Evolutionary conservation across 2,113 vertebrate species (phyloP).

Genomic region (Muntiacus muntjak): DNA sequence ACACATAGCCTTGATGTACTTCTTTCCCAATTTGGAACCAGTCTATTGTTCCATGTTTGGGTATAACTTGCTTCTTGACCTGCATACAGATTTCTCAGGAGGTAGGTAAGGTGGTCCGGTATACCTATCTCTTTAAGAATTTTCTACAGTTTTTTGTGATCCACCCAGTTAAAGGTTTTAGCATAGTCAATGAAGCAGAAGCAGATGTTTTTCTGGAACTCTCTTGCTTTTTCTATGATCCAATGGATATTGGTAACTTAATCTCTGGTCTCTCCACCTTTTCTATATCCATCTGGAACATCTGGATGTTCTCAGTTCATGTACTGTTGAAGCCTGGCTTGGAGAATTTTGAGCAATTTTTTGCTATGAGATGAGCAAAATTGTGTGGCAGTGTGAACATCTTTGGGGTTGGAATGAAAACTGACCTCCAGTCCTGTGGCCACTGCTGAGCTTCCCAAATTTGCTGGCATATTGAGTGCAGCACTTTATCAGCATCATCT

Average conservation of each 20-base stretch:
- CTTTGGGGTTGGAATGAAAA: not conserved
- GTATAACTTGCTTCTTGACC: not conserved
- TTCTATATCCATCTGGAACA: not conserved
- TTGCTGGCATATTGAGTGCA: not conserved
- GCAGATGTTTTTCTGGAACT: not conserved
- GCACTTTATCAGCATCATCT: rapidly evolving
- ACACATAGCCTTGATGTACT: not conserved
- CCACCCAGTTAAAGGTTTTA: not conserved
- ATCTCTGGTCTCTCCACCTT: not conserved
- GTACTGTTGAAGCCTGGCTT: not conserved
- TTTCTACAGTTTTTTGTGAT: not conserved
- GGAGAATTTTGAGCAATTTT: not conserved
- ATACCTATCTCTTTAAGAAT: not conserved
- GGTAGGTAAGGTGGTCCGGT: not conserved
- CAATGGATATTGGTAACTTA: not conserved
- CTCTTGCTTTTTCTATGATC: not conserved
- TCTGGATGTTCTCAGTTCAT: not conserved
- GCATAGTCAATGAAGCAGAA: not conserved
- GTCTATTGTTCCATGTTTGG: not conserved
- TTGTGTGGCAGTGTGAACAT: not conserved
- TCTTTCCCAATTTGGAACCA: not conserved
- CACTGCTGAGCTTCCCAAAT: not conserved
- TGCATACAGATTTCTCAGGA: not conserved
- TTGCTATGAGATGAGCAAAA: not conserved
- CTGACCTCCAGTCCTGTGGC: not conserved